Evolutionary conservation across 2,797 vertebrate genomes (phyloP).

Genomic region (Coilia nasus): DNA sequence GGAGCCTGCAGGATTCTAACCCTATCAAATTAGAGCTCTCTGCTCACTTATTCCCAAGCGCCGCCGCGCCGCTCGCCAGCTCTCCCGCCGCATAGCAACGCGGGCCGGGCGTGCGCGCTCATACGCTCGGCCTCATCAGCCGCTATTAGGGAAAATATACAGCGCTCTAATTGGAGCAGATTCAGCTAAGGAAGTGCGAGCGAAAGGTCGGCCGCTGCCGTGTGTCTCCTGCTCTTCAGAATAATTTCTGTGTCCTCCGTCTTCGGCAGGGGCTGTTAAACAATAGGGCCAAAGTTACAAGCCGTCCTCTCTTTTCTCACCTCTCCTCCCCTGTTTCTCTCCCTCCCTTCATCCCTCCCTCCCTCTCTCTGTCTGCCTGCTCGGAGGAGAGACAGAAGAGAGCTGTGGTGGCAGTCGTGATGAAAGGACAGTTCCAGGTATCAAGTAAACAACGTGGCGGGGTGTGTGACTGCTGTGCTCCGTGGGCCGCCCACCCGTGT

Average conservation of each 20-base stretch:
- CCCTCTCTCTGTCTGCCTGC: conserved; percentile 49
- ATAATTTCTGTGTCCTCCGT: conserved; percentile 83
- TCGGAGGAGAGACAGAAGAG: conserved; percentile 55
- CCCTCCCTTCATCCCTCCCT: background rate
- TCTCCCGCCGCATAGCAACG: conserved; percentile 99
- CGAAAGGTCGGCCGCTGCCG: conserved; percentile 96
- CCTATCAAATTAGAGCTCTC: conserved; percentile 99
- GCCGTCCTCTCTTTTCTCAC: conserved; percentile 65
- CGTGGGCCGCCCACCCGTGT: conserved; percentile 36
- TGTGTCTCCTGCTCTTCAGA: conserved; percentile 92
- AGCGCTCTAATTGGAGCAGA: conserved; percentile 99
- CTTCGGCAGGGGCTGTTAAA: conserved; percentile 83
- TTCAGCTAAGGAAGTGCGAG: conserved; percentile 98
- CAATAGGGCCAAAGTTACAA: conserved; percentile 88
- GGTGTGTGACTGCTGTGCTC: conserved; percentile 66
- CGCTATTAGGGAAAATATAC: conserved; percentile 99
- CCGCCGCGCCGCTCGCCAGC: conserved; percentile 94
- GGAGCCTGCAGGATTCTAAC: conserved; percentile 99
- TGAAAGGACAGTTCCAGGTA: conserved; percentile 70
- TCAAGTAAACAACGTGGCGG: conserved; percentile 77
- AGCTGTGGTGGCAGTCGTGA: conserved; percentile 67
- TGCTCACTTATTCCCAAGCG: conserved; percentile 99
- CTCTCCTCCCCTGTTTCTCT: conserved; percentile 57
- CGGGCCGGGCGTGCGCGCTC: conserved; percentile 92
- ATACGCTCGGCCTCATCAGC: conserved; percentile 97